phyloP scores from a whole-genome alignment of 1,140 invertebrate genomes.

The Colletes gigas region DNA sequence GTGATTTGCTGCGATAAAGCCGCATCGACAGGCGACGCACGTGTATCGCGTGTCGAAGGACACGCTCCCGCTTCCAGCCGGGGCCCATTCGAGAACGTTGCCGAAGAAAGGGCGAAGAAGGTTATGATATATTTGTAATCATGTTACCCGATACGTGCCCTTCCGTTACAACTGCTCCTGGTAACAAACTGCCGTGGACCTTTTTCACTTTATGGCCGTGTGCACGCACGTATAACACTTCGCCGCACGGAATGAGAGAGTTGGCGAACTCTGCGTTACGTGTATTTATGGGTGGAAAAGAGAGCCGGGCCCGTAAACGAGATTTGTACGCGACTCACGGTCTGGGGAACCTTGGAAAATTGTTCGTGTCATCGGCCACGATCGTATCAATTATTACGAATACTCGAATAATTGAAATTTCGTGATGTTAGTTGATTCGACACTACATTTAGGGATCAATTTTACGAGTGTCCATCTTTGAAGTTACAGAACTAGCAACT shows the following conservation, averaged over 20 bases:
- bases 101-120: conserved; percentile 53
- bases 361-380: neutral
- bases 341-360: neutral
- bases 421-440: no score
- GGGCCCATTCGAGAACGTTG: conserved; percentile 11
- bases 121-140: conserved; percentile 80
- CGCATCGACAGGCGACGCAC: conserved; percentile 77
- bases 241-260: conserved; percentile 36
- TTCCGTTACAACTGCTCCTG: conserved; percentile 76
- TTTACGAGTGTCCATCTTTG: no score
- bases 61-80: conserved; percentile 24
- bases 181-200: conserved; percentile 71
- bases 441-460: no score
- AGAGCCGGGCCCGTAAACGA: conserved; percentile 6
- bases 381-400: neutral
- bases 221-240: conserved; percentile 28
- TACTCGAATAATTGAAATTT: no score
- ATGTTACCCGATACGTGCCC: conserved; percentile 75
- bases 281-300: conserved; percentile 21
- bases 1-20: conserved; percentile 76
- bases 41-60: conserved; percentile 73
- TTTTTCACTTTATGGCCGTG: conserved; percentile 49
- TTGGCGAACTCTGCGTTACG: conserved; percentile 1
- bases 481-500: no score
- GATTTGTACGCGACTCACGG: conserved; percentile 14